Percentiles rank a stretch among this genome's conserved stretches.
phyloP scores from a whole-genome alignment of 2,888 invertebrate genomes.

The Noctua comes region DNA sequence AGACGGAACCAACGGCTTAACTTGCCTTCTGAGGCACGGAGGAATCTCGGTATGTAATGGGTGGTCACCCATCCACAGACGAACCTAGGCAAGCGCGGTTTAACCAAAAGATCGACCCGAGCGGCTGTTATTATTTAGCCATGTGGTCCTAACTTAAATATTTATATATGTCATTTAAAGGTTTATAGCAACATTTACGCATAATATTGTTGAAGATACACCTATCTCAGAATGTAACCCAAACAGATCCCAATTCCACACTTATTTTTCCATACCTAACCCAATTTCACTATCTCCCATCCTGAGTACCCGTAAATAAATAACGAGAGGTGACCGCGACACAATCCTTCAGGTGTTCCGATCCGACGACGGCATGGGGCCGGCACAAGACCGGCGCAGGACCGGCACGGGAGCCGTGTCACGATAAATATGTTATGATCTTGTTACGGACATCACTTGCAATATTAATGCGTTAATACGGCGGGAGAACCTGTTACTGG shows the following conservation, averaged over 20 bases:
- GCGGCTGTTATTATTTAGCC: no score
- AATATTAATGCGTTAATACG: conserved; percentile 58
- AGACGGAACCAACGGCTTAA: no score
- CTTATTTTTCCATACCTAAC: conserved; percentile 28
- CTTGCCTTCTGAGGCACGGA: no score
- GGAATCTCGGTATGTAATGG: no score
- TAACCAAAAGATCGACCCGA: no score
- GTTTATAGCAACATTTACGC: no score
- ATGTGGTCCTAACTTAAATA: no score
- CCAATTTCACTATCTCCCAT: conserved; percentile 41
- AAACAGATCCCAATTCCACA: conserved; percentile 7
- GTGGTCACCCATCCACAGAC: no score
- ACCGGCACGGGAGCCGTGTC: conserved; percentile 25
- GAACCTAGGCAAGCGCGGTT: no score
- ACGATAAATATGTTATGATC: conserved; percentile 64
- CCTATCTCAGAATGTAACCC: background rate
- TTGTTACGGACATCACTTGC: conserved; percentile 56
- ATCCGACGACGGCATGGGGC: conserved; percentile 27
- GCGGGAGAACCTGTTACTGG: conserved; percentile 27
- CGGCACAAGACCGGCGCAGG: conserved; percentile 8
- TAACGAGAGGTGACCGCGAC: conserved; percentile 45
- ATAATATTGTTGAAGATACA: background rate
- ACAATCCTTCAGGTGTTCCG: conserved; percentile 44
- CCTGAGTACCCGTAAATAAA: conserved; percentile 46
- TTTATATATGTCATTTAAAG: background rate